Base-by-base conservation (phyloP, 1,140 invertebrate genomes). In the Wasmannia auropunctata region DNA sequence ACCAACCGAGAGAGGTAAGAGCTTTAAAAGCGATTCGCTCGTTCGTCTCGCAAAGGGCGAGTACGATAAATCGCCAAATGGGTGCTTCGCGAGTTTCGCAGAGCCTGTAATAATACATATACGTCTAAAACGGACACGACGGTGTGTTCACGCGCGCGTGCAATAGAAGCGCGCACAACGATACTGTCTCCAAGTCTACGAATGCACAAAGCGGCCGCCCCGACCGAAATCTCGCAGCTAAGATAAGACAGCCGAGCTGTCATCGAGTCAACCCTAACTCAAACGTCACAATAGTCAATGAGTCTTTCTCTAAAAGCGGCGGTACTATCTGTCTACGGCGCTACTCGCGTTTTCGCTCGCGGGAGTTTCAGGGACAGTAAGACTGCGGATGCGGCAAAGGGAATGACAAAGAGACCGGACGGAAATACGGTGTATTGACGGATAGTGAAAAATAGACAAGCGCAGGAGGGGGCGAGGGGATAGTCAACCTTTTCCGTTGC, bases 251-350 rank as follows among this genome's bases (percentile, higher is more conserved):
- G 75, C 31, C 19, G 54, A 80, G 75, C 91, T 93, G 90, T 91
- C 92, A 85, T 86, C 89, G 88, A 91, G 89, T 92, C 91, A 92
- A 91, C 88, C 92, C 93, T 91, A 91, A 92, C 92, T 94, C 94
- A 94, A 94, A 85, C 87, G 81, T 84, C 37, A 92, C 91, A 89
- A 92, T 89, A 86, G 84, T 91, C 90, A 87, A 86, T 87, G 80
- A 86, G 63, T 85, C 49, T 11, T 77, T 63, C 49, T 86, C 58
- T 54, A 54, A 79, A 85, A 77, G 56, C 62, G 60, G 54, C 69
- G 72, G 5, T 65, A 37, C 65, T 60, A 81, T 63, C 65, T 81
- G n/a, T 72, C 79, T 80, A 54, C 60, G n/a, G 56, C 37, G 34
- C 72, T 62, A 22, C 58, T 72, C 22, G 49, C 49, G 79, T 62